phyloP scores from a whole-genome alignment of 1,140 invertebrate genomes.

The Phymastichus coffea region DNA sequence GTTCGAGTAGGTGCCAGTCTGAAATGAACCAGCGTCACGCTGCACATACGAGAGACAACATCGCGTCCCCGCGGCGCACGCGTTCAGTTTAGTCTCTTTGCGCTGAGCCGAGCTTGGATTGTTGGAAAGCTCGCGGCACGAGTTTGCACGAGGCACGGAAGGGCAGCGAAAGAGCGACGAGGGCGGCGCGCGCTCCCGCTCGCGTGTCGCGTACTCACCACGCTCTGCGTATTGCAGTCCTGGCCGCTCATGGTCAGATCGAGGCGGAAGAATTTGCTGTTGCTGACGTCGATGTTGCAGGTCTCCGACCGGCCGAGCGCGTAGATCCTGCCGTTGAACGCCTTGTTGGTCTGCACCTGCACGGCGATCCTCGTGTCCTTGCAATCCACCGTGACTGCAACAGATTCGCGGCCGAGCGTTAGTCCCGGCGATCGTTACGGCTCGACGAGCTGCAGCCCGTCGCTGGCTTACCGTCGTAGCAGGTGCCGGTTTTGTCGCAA shows the following conservation, averaged over 20 bases:
- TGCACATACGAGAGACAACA: constrained; percentile 38
- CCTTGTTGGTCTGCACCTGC: constrained; percentile 87
- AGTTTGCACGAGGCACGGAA: no score
- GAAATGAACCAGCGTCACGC: constrained; percentile 52
- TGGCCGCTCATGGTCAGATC: constrained; percentile 91
- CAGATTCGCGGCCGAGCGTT: no score
- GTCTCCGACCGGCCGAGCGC: constrained; percentile 90
- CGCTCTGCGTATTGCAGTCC: constrained; percentile 90
- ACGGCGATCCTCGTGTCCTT: constrained; percentile 93
- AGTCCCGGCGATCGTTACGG: no score
- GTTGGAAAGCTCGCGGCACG: no score
- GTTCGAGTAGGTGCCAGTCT: constrained; percentile 93
- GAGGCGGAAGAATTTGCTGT: constrained; percentile 87
- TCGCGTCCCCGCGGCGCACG: no score
- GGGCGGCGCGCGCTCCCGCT: no score
- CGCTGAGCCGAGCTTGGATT: no score
- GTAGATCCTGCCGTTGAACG: constrained; percentile 93
- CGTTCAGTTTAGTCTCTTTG: background rate
- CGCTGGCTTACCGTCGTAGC: constrained; percentile 82
- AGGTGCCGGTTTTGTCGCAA: constrained; percentile 92
- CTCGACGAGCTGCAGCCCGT: no score
- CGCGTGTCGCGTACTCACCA: constrained; percentile 71
- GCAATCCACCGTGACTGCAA: constrained; percentile 87
- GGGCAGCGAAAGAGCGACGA: no score
- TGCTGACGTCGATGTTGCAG: constrained; percentile 91